Conservation (phyloP, 2,888 invertebrate species). For the Drosophila stalkeri region DNA sequence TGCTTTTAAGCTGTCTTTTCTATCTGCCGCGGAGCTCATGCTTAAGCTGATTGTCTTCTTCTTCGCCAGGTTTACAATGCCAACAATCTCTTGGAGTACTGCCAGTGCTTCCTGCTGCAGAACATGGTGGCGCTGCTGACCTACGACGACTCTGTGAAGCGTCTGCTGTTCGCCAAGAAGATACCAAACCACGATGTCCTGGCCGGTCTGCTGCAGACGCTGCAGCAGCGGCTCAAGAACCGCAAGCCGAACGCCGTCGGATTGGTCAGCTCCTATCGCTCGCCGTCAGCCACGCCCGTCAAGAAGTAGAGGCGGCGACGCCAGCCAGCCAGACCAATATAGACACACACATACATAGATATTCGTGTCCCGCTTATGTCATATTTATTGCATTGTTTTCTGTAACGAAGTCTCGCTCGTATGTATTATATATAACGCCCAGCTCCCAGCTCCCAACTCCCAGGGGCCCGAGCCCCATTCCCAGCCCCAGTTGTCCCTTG, state of each 20-base stretch:
- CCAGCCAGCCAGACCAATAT: background rate
- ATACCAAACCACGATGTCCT: slow-evolving; percentile 95
- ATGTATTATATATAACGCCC: slow-evolving; percentile 72
- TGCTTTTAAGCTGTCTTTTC: fast-evolving
- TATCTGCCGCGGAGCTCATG: background rate
- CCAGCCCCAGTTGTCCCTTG: background rate
- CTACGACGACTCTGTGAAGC: slow-evolving; percentile 95
- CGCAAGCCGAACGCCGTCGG: slow-evolving; percentile 84
- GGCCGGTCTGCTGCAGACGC: slow-evolving; percentile 91
- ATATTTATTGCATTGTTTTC: slow-evolving; percentile 77
- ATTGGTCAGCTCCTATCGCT: slow-evolving; percentile 77
- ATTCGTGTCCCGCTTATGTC: slow-evolving; percentile 34
- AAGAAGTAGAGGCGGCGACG: slow-evolving; percentile 56
- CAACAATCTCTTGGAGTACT: slow-evolving; percentile 93
- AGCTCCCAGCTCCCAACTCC: background rate
- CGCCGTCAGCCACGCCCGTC: slow-evolving; percentile 73
- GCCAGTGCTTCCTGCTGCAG: slow-evolving; percentile 95
- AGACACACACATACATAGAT: background rate
- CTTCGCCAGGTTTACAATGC: slow-evolving; percentile 92
- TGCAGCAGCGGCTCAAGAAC: slow-evolving; percentile 92
- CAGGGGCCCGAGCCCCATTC: slow-evolving; percentile 1
- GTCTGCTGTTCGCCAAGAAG: slow-evolving; percentile 94
- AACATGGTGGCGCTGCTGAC: slow-evolving; percentile 97
- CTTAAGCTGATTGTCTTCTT: fast-evolving
- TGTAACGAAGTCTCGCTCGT: slow-evolving; percentile 46